These are phyloP conservation scores for Ceryle rudis DNA, from an alignment of 2,797 vertebrate species.

Conservation along the genomic window DNA sequence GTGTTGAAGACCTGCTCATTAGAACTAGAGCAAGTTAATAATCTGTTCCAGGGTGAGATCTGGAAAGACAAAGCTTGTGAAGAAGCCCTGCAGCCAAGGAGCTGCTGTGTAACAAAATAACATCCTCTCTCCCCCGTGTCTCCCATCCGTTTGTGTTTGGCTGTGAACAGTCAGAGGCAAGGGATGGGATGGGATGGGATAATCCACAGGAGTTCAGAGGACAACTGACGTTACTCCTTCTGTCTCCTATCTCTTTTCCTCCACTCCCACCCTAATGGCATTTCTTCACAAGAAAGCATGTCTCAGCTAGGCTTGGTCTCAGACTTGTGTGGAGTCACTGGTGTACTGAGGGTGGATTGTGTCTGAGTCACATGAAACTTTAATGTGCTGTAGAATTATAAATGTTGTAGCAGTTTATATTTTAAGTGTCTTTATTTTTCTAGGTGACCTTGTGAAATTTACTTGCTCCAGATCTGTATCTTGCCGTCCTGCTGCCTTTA, in stretches of 20 bases:
- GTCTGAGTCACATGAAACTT: neutral
- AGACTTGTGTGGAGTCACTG: neutral
- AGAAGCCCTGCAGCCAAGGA: neutral
- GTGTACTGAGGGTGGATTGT: neutral
- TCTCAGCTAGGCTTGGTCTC: neutral
- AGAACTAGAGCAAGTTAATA: neutral
- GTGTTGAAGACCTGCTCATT: neutral
- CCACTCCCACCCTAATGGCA: neutral
- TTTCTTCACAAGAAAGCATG: neutral
- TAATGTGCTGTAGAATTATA: neutral
- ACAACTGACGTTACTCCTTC: neutral
- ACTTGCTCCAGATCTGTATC: neutral
- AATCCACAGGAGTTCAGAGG: neutral
- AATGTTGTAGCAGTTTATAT: neutral
- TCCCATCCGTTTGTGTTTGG: neutral
- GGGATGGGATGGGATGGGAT: neutral
- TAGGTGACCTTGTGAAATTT: constrained; percentile 42
- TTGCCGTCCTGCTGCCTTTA: neutral
- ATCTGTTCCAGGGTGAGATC: neutral
- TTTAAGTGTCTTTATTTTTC: neutral
- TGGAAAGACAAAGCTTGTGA: neutral
- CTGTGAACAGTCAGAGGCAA: neutral
- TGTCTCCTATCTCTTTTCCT: neutral
- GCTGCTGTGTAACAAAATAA: neutral
- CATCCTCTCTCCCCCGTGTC: neutral